Percentiles rank a stretch among this genome's conserved stretches.
Conservation (phyloP, 1,140 invertebrate species). For the Tenebrio molitor region DNA sequence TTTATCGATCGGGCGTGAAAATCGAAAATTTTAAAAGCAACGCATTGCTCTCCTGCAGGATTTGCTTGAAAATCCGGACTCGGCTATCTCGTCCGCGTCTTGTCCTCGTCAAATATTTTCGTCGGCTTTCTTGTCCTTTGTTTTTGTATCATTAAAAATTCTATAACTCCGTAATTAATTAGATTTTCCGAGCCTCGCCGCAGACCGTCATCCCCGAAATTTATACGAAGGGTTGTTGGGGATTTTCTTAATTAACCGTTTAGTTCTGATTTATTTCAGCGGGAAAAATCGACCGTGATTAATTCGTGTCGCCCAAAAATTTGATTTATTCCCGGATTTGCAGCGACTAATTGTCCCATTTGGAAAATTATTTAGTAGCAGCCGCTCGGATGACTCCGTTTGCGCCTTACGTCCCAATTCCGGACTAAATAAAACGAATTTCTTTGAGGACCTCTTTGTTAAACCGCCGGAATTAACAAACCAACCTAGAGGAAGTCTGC, state of each 20-base stretch:
- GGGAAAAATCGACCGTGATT: background rate
- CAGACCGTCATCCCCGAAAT: background rate
- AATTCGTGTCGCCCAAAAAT: background rate
- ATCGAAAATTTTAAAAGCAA: background rate
- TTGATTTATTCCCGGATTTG: background rate
- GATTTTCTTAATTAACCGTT: background rate
- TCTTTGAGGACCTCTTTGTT: background rate
- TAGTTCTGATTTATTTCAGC: background rate
- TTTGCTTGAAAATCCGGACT: background rate
- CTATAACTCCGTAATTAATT: background rate
- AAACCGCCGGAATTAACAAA: slow-evolving; percentile 22
- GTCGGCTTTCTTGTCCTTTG: background rate
- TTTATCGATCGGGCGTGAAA: too few relatives aligned
- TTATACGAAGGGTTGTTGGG: background rate
- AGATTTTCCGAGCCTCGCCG: background rate
- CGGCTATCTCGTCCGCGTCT: background rate
- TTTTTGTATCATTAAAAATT: background rate
- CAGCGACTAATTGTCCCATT: background rate
- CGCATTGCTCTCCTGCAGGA: background rate
- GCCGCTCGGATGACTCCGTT: too few relatives aligned
- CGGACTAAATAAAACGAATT: background rate
- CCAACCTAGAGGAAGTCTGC: background rate
- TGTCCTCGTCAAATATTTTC: background rate
- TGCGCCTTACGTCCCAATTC: too few relatives aligned
- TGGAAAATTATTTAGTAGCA: too few relatives aligned